These are phyloP conservation scores for Parascotia fuliginaria DNA, from an alignment of 2,888 invertebrate species.

Conservation along the genomic window DNA sequence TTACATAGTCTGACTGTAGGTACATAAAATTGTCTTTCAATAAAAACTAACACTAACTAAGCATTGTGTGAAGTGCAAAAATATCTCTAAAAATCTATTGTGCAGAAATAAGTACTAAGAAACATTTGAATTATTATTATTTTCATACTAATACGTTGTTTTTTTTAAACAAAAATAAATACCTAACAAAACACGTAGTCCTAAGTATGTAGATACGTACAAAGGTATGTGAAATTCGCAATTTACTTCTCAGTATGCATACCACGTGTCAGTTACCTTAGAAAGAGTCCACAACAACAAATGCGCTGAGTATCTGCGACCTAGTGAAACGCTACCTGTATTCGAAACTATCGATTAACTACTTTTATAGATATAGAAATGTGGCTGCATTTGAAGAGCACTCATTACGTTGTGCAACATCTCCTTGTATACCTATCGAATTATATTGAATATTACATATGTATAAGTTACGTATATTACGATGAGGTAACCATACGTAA, in stretches of 20 bases:
- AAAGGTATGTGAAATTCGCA: conserved; percentile 59
- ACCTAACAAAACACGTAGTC: conserved; percentile 8
- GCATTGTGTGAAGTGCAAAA: no score
- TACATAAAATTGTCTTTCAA: no score
- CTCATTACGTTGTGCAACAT: conserved; percentile 54
- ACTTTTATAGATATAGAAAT: conserved; percentile 42
- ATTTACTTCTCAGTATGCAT: conserved; percentile 62
- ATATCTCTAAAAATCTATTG: no score
- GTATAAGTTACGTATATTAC: conserved; percentile 28
- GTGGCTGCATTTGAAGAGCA: conserved; percentile 27
- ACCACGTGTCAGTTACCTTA: conserved; percentile 55
- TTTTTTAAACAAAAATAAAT: neutral
- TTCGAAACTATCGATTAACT: conserved; percentile 59
- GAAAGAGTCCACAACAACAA: conserved; percentile 55
- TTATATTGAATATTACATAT: conserved; percentile 26
- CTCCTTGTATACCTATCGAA: conserved; percentile 43
- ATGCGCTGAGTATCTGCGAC: conserved; percentile 51
- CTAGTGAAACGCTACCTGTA: conserved; percentile 61
- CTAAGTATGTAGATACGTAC: conserved; percentile 1
- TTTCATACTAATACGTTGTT: neutral
- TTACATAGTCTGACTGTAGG: no score
- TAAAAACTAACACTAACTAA: no score
- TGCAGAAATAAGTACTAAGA: no score
- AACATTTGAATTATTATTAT: no score
- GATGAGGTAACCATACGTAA: conserved; percentile 13